phyloP scores from a whole-genome alignment of 2,888 invertebrate species.

The Escarpia spicata region DNA sequence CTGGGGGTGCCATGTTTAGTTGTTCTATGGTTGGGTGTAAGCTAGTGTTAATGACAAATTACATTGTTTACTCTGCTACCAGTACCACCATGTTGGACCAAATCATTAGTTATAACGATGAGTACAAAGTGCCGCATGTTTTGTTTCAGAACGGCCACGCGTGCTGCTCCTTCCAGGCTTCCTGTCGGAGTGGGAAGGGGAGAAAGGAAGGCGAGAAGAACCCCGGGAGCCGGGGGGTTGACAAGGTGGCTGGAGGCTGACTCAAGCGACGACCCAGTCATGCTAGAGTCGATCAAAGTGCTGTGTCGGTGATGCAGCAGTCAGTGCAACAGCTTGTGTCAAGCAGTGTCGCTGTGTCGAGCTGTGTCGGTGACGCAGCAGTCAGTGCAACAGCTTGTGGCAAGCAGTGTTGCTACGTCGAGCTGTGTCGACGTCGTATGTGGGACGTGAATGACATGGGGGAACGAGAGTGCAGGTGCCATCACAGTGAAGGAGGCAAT shows the following conservation, averaged over 20 bases:
- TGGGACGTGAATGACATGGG: background rate
- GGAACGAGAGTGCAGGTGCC: background rate
- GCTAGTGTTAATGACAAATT: too few species aligned
- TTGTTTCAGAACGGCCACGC: background rate
- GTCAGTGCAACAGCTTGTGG: background rate
- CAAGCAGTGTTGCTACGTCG: background rate
- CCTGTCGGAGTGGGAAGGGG: background rate
- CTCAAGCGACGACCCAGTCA: background rate
- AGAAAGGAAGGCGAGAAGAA: background rate
- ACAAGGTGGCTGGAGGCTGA: background rate
- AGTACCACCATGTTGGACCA: too few species aligned
- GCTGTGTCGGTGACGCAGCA: background rate
- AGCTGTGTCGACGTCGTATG: background rate
- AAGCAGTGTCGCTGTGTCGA: background rate
- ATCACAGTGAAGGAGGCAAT: background rate
- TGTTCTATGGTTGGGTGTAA: too few species aligned
- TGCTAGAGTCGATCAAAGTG: slow-evolving; percentile 3
- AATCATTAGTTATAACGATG: too few species aligned
- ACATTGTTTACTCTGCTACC: too few species aligned
- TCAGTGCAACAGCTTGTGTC: background rate
- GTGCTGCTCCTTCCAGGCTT: background rate
- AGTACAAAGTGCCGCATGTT: background rate
- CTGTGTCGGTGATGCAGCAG: background rate
- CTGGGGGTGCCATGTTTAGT: too few species aligned
- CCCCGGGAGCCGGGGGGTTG: background rate